Base-by-base conservation (phyloP, 1,140 invertebrate genomes). In the Drosophila suzukii region DNA sequence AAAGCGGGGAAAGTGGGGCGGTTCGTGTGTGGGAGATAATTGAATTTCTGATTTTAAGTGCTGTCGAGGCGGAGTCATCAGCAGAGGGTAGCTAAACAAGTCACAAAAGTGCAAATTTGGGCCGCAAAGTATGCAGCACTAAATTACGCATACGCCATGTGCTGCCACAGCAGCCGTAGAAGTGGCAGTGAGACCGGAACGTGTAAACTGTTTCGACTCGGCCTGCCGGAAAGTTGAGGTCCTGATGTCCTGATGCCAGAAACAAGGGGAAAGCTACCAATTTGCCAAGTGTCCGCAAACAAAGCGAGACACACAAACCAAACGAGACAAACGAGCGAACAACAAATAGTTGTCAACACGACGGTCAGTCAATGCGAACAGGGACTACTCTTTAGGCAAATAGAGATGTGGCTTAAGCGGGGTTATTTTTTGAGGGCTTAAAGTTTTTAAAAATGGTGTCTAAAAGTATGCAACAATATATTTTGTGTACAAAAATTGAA, bases 21-120 rank as follows among this genome's bases (percentile, higher is more conserved):
- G 30, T 43, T 30, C 58, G 67, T 74, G 74, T 66, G 61, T 70
- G 47, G 54, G 51, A 77, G 78, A 80, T 88, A 88, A 88, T 88
- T 88, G 83, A 88, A 88, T 88, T 88, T 75, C 67, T 88, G 84
- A 88, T 88, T 88, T 88, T 89, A 89, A 88, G 83, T 88, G 80
- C 79, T 88, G 67, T 66, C 75, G 67, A 41, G 59, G 44, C 50
- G 53, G 43, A 44, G 43, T 36, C 59, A 60, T 38, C 53, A 61
- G 39, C 54, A 30, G 36, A 46, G 50, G 32, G 44, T 5, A 27
- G 36, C 81, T 84, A 85, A 85, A 85, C 81, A 85, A 84, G 81
- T 88, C 83, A 82, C 82, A 88, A 88, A 86, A 86, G 82, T 86
- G 82, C 82, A 76, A 86, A 88, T 88, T 88, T 76, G 83, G 46